Evolutionary conservation across 2,797 vertebrate genomes (phyloP).

Genomic region (Psittacula derbiana): DNA sequence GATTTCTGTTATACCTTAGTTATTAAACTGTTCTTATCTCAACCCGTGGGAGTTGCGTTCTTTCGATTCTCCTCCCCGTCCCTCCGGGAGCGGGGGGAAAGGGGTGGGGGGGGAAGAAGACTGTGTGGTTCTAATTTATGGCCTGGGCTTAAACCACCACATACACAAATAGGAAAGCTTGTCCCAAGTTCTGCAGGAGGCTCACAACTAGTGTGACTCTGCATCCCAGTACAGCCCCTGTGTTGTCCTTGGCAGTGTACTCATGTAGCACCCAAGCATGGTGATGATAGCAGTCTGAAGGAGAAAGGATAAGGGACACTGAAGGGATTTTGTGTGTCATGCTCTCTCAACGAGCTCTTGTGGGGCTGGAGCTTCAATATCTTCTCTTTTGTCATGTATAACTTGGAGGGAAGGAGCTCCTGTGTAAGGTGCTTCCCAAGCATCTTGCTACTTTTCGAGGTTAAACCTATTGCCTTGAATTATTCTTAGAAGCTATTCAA

Average conservation of each 20-base stretch:
- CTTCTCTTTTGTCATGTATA: neutral
- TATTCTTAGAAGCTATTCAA: neutral
- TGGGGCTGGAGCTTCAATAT: neutral
- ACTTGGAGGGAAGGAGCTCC: fast-evolving
- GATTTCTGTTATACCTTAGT: too few relatives aligned
- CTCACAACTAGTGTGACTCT: neutral
- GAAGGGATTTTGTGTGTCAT: neutral
- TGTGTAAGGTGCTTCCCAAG: neutral
- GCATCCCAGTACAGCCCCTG: fast-evolving
- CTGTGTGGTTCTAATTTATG: too few relatives aligned
- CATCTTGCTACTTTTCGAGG: neutral
- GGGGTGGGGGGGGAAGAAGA: too few relatives aligned
- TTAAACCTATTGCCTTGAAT: neutral
- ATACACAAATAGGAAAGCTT: neutral
- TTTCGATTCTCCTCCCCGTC: too few relatives aligned
- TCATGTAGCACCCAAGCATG: neutral
- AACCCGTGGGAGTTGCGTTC: too few relatives aligned
- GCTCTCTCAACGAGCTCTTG: neutral
- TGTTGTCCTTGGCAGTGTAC: fast-evolving
- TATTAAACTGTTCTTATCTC: too few relatives aligned
- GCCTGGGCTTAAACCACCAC: too few relatives aligned
- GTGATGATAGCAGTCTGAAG: neutral
- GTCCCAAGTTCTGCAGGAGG: neutral
- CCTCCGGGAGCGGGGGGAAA: too few relatives aligned
- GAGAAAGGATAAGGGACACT: neutral